A percentile compares a stretch with the other conserved stretches of the same genome.
Conservation (phyloP, 2,113 vertebrate genomes). For the Percina caprodes region DNA sequence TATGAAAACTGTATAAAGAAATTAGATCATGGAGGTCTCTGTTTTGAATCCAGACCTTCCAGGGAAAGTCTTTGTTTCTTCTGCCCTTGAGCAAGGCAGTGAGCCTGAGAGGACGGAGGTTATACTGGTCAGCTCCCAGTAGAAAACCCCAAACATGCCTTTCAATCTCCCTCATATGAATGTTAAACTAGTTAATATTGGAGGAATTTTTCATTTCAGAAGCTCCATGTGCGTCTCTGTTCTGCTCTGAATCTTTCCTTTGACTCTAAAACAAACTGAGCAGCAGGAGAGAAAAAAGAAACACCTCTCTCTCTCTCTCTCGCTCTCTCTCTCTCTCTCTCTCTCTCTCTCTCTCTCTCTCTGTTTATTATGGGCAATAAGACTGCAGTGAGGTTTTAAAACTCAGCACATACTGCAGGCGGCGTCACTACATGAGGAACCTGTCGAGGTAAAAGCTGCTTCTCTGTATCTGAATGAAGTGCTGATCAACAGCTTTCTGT, state of each 20-base stretch:
- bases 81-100: too few relatives aligned
- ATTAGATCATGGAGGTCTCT: too few relatives aligned
- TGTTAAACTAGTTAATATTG: background rate
- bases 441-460: conserved; percentile 73
- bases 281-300: background rate
- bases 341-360: too few relatives aligned
- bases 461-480: conserved; percentile 7
- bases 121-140: too few relatives aligned
- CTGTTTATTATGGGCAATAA: conserved; percentile 75
- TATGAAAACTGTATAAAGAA: too few relatives aligned
- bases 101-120: too few relatives aligned
- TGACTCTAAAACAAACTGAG: background rate
- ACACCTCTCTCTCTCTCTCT: background rate
- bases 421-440: conserved; percentile 63
- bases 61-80: too few relatives aligned
- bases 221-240: background rate
- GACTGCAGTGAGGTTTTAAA: conserved; percentile 64
- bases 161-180: too few relatives aligned
- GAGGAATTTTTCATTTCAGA: background rate
- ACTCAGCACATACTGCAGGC: background rate
- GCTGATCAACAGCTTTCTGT: background rate
- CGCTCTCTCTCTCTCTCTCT: too few relatives aligned
- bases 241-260: background rate
- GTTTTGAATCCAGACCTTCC: too few relatives aligned
- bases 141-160: too few relatives aligned